Evolutionary conservation across 2,113 vertebrate genomes (phyloP), one percentile per base, ranked within the genome.

Genomic region (Girardinichthys multiradiatus): DNA sequence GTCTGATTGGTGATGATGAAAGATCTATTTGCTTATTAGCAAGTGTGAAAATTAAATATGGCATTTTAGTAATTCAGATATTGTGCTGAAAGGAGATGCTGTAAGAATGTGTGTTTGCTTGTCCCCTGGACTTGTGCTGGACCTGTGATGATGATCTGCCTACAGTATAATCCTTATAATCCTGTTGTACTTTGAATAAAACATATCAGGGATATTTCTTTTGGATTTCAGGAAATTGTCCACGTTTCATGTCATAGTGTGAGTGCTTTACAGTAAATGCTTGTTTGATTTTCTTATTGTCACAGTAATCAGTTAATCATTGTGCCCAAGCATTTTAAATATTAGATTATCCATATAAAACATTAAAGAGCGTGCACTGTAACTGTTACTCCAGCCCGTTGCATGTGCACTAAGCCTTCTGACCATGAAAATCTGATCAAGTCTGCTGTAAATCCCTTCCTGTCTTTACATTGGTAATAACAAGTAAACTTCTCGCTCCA

Each of bases 371-470:
- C n/a, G 15, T 45, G 42, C 42, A 45, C 62, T 26, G 4, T 27
- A 4, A 2, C 57, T 62, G 10, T 29, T 57, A 7, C 21, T 14
- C 4, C 4, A 30, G 0, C 58, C 26, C 63, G 2, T 21, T 57
- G n/a, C 15, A n/a, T 51, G 10, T 70, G 11, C 19, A n/a, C 65
- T 72, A 51, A 28, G 19, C 68, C 71, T 63, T 73, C 4, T 67
- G 31, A 67, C 72, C 35, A 72, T 75, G 0, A 82, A 64, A 48
- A 4, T 74, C 6, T 79, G 68, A 77, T 75, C n/a, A 59, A 66
- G 28, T 51, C 58, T 48, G 1, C 31, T 42, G 17, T 15, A 57
- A 0, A 39, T 58, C 33, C 13, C 1, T 39, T 12, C 11, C 33
- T 58, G 15, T 24, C 9, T 27, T 60, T 66, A 29, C 21, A 58